Evolutionary conservation across 2,888 invertebrate species (phyloP), one percentile per base, ranked within the genome.

Genomic region (Acanthosoma haemorrhoidale): DNA sequence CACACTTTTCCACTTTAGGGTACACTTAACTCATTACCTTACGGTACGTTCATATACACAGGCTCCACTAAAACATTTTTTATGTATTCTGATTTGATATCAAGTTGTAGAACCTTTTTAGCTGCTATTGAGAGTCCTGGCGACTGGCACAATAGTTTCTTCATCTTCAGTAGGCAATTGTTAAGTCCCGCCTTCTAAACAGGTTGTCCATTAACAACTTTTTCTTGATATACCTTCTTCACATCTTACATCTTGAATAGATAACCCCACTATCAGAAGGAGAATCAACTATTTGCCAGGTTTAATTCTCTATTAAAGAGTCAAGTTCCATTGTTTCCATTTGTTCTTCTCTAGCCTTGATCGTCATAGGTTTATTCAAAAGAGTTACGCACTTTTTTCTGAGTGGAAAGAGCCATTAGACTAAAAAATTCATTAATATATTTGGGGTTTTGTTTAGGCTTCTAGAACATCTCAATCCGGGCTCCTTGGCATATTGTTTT

Each of bases 241-340:
- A n/a, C n/a, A n/a, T n/a, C n/a, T n/a, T n/a, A n/a, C n/a, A 72
- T 51, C 29, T 69, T 13, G 72, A 51, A 11, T 70, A 67, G 15
- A 72, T 63, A 25, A 68, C 4, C 11, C 61, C 43, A 9, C 21
- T 38, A 38, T 51, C 6, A 13, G n/a, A 11, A 21, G 60, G 51
- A 38, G 4, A 11, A 6, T 57, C 16, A 31, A 72, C 68, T 16
- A 61, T 4, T 70, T 70, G 68, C 72, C 70, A 72, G 3, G 70
- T 68, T 2, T 70, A 16, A 16, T 72, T 63, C 11, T 21, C 38
- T 11, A 43, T 51, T 32, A 72, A 31, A 25, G 51, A 38, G 1
- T 29, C 4, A 2, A 70, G 39, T 67, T 72, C 70, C 6, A n/a
- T n/a, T n/a, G n/a, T 38, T 57, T 1, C 3, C 15, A 11, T 68